These are phyloP conservation scores for Prenolepis imparis DNA, from an alignment of 2,888 invertebrate genomes.

Conservation along the genomic window DNA sequence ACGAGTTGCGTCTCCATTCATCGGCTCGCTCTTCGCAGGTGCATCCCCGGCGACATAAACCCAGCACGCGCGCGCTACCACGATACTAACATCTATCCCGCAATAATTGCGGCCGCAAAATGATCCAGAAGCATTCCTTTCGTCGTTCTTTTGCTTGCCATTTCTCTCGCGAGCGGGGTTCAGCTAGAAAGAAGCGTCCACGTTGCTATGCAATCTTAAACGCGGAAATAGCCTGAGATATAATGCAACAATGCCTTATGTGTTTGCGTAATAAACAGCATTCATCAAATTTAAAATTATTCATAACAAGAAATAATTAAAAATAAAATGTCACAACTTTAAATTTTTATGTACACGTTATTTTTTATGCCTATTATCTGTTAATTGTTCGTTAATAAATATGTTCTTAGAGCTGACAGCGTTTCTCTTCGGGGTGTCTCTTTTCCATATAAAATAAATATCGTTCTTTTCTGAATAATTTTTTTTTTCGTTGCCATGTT, in stretches of 20 bases:
- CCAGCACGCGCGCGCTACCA: slow-evolving; percentile 40
- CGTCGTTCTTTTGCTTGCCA: neutral
- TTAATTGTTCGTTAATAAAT: neutral
- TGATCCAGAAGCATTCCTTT: slow-evolving; percentile 48
- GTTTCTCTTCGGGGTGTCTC: no score
- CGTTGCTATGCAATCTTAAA: slow-evolving; percentile 3
- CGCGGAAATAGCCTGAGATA: neutral
- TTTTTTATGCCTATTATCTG: neutral
- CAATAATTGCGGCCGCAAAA: slow-evolving; percentile 67
- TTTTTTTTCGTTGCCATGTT: neutral
- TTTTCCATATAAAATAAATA: neutral
- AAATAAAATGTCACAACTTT: neutral
- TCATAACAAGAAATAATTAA: neutral
- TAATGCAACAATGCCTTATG: neutral
- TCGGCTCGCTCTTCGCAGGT: slow-evolving; percentile 56
- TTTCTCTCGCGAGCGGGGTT: neutral
- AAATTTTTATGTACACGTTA: neutral
- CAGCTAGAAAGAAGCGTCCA: neutral
- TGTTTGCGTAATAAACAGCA: neutral
- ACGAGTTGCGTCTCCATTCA: slow-evolving; percentile 69
- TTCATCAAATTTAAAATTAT: neutral
- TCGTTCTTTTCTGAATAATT: neutral
- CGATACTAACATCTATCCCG: slow-evolving; percentile 56
- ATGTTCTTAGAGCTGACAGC: neutral
- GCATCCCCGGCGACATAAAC: slow-evolving; percentile 52